Evolutionary conservation across 2,888 invertebrate species (phyloP), one percentile per base, ranked within the genome.

Genomic region (Calliopum simillimum): DNA sequence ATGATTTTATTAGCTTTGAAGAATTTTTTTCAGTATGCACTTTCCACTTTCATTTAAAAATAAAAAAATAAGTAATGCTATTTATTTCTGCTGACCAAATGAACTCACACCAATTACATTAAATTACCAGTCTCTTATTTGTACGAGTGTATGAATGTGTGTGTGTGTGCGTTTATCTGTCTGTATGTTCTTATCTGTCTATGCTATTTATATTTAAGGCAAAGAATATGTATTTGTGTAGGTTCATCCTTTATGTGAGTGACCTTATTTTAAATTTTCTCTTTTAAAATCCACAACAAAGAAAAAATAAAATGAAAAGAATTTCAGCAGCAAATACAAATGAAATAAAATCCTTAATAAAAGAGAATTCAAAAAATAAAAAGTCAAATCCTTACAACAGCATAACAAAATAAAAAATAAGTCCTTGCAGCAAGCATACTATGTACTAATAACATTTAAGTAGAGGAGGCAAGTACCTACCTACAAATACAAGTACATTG

Each of bases 21-120:
- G 6, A 3, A 33, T 33, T 33, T 3, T 33, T 33, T 8, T 6
- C 33, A 8, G 33, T n/a, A n/a, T 33, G 33, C 33, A 33, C 8
- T 33, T 33, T 33, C 33, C 8, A 33, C 33, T 33, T 33, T 33
- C 8, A 33, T 8, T 33, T 33, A 33, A 33, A 33, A 8, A 33
- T 8, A 33, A 33, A 33, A 33, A 33, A 2, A 33, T 3, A 33
- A 33, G 33, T 8, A 33, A 33, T 8, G 33, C 33, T 51, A 21
- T 58, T 58, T n/a, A 4, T 58, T 58, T 58, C 41, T 58, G 41
- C 41, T 58, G 58, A 41, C 58, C 16, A 13, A 58, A 41, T 21
- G 25, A 56, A 58, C 58, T 58, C 41, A 33, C 41, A 58, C 41
- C 58, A 58, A 41, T 58, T 58, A 41, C 58, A 58, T 33, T 58